These are phyloP conservation scores for Apotomis betuletana DNA, from an alignment of 2,888 invertebrate genomes.

Conservation along the genomic window DNA sequence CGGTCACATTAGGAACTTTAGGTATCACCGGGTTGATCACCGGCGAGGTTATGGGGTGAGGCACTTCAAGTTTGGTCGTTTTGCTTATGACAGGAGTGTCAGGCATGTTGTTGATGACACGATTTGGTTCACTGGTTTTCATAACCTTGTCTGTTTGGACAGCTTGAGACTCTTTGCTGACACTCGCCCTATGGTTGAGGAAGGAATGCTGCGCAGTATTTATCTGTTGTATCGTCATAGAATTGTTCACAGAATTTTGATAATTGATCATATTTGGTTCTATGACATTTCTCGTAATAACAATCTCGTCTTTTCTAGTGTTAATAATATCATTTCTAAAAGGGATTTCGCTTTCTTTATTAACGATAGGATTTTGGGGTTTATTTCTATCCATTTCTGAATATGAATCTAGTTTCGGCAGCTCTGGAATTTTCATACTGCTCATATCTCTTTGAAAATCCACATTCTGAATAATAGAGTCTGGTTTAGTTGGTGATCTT, in stretches of 20 bases:
- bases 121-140: slow-evolving; percentile 67
- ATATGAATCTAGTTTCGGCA: slow-evolving; percentile 68
- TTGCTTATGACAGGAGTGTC: slow-evolving; percentile 72
- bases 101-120: slow-evolving; percentile 60
- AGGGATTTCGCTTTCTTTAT: slow-evolving; percentile 68
- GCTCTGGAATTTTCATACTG: slow-evolving; percentile 66
- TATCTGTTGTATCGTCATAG: slow-evolving; percentile 77
- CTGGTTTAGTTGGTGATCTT: slow-evolving; percentile 73
- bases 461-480: slow-evolving; percentile 70
- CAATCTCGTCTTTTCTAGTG: slow-evolving; percentile 72
- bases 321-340: slow-evolving; percentile 68
- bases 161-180: slow-evolving; percentile 71
- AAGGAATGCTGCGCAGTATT: slow-evolving; percentile 70
- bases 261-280: slow-evolving; percentile 69
- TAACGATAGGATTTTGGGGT: slow-evolving; percentile 57
- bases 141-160: slow-evolving; percentile 73
- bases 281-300: slow-evolving; percentile 70
- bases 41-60: slow-evolving; percentile 78
- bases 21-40: slow-evolving; percentile 77
- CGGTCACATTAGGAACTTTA: slow-evolving; percentile 73
- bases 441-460: slow-evolving; percentile 68
- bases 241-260: slow-evolving; percentile 67
- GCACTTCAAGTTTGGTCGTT: slow-evolving; percentile 75
- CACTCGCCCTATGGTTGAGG: slow-evolving; percentile 67
- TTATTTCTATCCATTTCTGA: slow-evolving; percentile 69